Base-by-base conservation (phyloP, 2,888 invertebrate genomes). In the Pachymerium ferrugineum region DNA sequence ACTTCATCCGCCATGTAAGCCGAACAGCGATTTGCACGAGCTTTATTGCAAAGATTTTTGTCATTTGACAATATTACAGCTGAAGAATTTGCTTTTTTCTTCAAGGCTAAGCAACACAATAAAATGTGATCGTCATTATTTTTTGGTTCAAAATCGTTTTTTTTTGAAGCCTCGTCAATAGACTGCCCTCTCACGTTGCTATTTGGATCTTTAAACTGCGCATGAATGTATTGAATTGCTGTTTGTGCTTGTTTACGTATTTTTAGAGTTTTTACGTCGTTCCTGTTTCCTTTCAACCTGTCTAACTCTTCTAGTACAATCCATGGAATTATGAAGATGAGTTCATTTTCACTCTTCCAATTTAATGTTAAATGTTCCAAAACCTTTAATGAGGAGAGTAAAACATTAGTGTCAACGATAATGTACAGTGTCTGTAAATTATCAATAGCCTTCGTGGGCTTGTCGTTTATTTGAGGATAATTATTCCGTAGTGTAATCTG, bases 101-200 rank as follows among this genome's bases (percentile, higher is more conserved):
- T 79, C 74, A 83, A 82, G 77, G 83, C 83, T 54, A 84, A 76
- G 77, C 84, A 84, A 35, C 83, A 83, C 76, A 84, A 83, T 25
- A 85, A 77, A 73, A 85, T 83, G 71, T 82, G 80, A 76, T 85
- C 85, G 78, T 85, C 85, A 69, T 84, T 83, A 76, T 81, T 82
- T 33, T 81, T 80, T 22, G 74, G 69, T 3, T 33, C 47, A 16
- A 73, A 67, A 6, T 54, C 69, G 1, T 16, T 69, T 1, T 73
- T 31, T 16, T 31, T 22, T 5, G 12, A 31, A 8, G 70, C 16
- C 75, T 75, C 70, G 16, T 29, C 22, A 19, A 74, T 31, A 22
- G 70, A 62, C 33, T 75, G 75, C 14, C 75, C 75, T 33, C 28
- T 70, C 6, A 75, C 35, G 16, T 70, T 70, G 14, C 73, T 33